Base-by-base conservation (phyloP, 2,888 invertebrate species). In the Drosophila macrospina region DNA sequence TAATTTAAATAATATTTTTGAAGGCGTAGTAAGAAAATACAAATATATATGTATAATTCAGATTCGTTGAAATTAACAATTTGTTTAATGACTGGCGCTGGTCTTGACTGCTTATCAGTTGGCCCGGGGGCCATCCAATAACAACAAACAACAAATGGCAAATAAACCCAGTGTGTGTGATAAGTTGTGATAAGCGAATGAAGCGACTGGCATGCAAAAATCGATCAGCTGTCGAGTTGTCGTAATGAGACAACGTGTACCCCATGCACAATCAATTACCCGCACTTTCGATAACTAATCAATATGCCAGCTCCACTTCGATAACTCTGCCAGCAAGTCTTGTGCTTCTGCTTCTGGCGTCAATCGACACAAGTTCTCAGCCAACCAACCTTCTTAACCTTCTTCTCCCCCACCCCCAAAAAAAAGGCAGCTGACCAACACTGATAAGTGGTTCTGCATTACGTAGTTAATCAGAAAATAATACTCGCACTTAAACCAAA, bases 231-330 rank as follows among this genome's bases (percentile, higher is more conserved):
- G 84, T 80, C 84, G 64, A 30, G 13, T 45, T 45, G 63, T 24
- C 66, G 59, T 80, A 80, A 86, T 79, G 86, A 47, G 73, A 76
- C 70, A 63, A 73, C 78, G 13, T 51, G 37, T 82, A 48, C 50
- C 37, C 66, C 57, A 55, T 70, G 77, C 74, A 63, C 87, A 86
- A 83, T 88, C 89, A 83, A 83, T 83, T 86, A 88, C 69, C 72
- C 36, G 28, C 50, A 62, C 42, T 56, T 39, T 52, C 68, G 81
- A 83, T 84, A 85, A 52, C 75, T 80, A 84, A 84, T 88, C 86
- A 86, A 84, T 65, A 72, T 74, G 74, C 56, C 72, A 77, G 68
- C 59, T 54, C 67, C 20, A 37, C 34, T 50, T 57, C 37, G 55
- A 32, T 41, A 44, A 32, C 50, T 69, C 48, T 30, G 20, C 16